Evolutionary conservation across 2,797 vertebrate species (phyloP).

Genomic region (Smutsia gigantea): DNA sequence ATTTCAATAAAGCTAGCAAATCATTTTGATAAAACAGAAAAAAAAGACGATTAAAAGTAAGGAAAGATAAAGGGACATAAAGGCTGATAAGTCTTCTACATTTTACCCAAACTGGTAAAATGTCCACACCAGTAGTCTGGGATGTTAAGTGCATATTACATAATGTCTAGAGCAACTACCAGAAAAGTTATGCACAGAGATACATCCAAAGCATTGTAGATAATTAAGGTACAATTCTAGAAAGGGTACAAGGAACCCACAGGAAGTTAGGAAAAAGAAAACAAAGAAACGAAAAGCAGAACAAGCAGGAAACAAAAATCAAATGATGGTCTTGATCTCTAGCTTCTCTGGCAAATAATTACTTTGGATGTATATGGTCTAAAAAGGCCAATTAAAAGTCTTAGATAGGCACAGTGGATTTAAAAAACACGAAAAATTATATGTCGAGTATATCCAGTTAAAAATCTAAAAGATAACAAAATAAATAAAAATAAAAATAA

Average conservation of each 20-base stretch:
- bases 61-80: background rate
- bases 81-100: background rate
- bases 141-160: background rate
- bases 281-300: background rate
- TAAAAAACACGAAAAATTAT: background rate
- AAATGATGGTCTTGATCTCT: background rate
- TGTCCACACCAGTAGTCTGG: background rate
- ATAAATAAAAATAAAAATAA: background rate
- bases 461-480: background rate
- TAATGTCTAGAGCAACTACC: background rate
- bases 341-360: background rate
- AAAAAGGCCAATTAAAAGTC: background rate
- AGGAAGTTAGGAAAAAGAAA: constrained; percentile 18
- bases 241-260: background rate
- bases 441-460: background rate
- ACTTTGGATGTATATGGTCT: background rate
- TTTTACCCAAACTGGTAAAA: background rate
- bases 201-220: background rate
- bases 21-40: background rate
- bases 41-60: background rate
- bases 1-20: background rate
- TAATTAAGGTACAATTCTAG: constrained; percentile 28
- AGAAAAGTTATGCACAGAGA: background rate
- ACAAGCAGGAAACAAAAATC: background rate
- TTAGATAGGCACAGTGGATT: background rate